phyloP scores from a whole-genome alignment of 1,140 invertebrate species.

The Tigriopus japonicus region DNA sequence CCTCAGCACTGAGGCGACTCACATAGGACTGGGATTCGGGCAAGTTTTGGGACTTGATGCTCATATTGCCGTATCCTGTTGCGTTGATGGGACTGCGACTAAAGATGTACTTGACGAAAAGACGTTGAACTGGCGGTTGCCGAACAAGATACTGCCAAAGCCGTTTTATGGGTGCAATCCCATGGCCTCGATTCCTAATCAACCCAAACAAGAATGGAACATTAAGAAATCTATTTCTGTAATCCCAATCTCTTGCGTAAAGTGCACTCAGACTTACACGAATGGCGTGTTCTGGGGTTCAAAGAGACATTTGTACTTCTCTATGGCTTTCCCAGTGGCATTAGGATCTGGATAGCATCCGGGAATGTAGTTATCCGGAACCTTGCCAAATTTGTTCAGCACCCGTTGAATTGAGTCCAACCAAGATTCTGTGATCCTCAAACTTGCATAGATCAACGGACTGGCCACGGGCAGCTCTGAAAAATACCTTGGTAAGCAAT shows the following conservation, averaged over 20 bases:
- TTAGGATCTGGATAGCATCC: conserved; percentile 56
- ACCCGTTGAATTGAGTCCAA: conserved; percentile 54
- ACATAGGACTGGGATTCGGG: conserved; percentile 17
- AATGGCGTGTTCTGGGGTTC: conserved; percentile 92
- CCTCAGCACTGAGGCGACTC: conserved; percentile 18
- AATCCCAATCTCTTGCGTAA: no score
- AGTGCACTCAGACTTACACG: conserved; percentile 33
- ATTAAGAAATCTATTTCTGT: no score
- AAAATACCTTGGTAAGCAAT: background rate
- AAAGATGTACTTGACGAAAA: conserved; percentile 90
- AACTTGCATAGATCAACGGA: conserved; percentile 70
- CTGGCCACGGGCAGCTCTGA: conserved; percentile 77
- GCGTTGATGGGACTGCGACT: conserved; percentile 37
- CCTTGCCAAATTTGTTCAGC: conserved; percentile 47
- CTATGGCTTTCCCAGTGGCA: conserved; percentile 51
- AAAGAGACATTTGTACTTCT: conserved; percentile 77
- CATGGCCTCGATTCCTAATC: conserved; percentile 37
- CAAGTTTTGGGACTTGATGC: background rate
- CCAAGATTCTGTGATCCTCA: conserved; percentile 73
- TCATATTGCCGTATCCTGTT: background rate
- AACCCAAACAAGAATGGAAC: no score
- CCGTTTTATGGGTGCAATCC: conserved; percentile 56
- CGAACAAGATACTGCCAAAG: conserved; percentile 84
- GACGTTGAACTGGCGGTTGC: conserved; percentile 78
- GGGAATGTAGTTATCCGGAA: conserved; percentile 58